Conservation (phyloP, 2,113 vertebrate genomes). For the Carassius carassius region DNA sequence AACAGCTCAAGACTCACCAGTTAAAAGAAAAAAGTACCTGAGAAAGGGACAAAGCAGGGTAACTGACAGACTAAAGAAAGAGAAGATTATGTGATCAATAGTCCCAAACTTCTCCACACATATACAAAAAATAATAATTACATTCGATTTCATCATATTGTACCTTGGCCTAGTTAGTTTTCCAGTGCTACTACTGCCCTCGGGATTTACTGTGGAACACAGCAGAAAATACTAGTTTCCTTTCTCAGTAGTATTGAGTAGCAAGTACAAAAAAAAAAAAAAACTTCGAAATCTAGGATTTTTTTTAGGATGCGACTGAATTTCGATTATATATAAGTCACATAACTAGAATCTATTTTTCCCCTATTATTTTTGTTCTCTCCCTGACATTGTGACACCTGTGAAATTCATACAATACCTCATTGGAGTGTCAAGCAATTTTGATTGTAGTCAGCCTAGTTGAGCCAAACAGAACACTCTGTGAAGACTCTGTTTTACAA, state of each 20-base stretch:
- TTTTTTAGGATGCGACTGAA: background rate
- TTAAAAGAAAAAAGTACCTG: conserved; percentile 61
- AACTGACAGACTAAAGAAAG: conserved; percentile 34
- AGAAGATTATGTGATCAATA: conserved; percentile 28
- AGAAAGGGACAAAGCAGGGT: conserved; percentile 46
- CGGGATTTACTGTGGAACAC: conserved; percentile 20
- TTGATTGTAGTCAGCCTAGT: conserved; percentile 29
- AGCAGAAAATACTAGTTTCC: conserved; percentile 2
- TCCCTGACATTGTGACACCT: conserved; percentile 12
- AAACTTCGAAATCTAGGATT: background rate
- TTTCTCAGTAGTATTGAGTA: conserved; percentile 4
- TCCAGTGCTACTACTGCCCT: conserved; percentile 29
- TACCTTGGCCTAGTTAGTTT: conserved; percentile 53
- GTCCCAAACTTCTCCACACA: background rate
- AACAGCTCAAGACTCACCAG: conserved; percentile 45
- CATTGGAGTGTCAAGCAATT: background rate
- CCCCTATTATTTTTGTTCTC: background rate
- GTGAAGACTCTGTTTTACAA: background rate
- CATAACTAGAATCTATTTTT: background rate
- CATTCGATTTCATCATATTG: conserved; percentile 72
- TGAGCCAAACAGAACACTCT: background rate
- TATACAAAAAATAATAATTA: conserved; percentile 50
- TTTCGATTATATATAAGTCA: background rate
- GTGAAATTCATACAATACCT: background rate
- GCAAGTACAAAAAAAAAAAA: background rate